Conservation (phyloP, 53 echinoderm and acorn worm genomes). For the Temnopleurus reevesii region DNA sequence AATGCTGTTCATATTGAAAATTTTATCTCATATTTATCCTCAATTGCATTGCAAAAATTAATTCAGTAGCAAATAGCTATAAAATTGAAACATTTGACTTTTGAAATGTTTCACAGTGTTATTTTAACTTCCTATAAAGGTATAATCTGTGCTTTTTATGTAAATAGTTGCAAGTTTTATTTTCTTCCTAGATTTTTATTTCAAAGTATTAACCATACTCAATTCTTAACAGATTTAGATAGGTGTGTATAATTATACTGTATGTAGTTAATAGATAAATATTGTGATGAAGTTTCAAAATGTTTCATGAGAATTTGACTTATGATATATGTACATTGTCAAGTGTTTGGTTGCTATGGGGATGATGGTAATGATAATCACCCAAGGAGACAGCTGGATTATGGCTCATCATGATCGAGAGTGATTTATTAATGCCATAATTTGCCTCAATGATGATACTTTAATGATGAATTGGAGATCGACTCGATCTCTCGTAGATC, state of each 20-base stretch:
- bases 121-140: not conserved
- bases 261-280: too few relatives aligned
- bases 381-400: not conserved
- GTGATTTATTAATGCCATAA: slow-evolving; percentile 23
- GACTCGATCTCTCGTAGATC: not conserved
- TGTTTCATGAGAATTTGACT: not conserved
- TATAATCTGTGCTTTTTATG: not conserved
- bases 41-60: not conserved
- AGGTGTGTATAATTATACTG: too few relatives aligned
- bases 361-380: not conserved
- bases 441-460: not conserved
- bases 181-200: not conserved
- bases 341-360: not conserved
- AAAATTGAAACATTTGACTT: not conserved
- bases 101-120: not conserved
- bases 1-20: not conserved
- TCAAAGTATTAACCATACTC: not conserved
- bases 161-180: not conserved
- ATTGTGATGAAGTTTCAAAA: not conserved
- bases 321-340: not conserved
- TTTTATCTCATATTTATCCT: not conserved
- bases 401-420: not conserved
- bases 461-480: slow-evolving; percentile 9
- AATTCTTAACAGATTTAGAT: too few relatives aligned
- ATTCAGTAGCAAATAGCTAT: not conserved